Conservation (phyloP, 2,797 vertebrate species). For the Fundulus diaphanus region DNA sequence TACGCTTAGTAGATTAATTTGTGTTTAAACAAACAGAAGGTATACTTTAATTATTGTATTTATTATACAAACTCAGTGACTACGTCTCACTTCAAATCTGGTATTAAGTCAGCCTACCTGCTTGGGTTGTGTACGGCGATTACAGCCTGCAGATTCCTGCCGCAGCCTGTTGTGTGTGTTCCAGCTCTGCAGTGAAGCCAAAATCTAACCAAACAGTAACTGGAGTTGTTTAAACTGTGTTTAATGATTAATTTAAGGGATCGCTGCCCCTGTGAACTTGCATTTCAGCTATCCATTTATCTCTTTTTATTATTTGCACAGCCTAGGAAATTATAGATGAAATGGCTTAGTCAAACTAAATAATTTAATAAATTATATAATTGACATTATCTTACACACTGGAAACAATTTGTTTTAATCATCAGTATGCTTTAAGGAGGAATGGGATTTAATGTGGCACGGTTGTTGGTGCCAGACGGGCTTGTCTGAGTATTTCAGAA, state of each 20-base stretch:
- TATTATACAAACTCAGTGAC: not conserved
- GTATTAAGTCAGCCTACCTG: slow-evolving; percentile 58
- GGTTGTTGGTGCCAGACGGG: too few relatives aligned
- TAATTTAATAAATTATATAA: too few relatives aligned
- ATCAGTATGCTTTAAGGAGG: not conserved
- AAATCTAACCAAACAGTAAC: slow-evolving; percentile 38
- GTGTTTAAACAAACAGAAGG: not conserved
- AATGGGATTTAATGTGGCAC: not conserved
- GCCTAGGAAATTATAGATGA: not conserved
- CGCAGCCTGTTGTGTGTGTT: slow-evolving; percentile 27
- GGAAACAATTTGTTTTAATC: too few relatives aligned
- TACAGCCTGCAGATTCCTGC: slow-evolving; percentile 32
- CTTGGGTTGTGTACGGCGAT: slow-evolving; percentile 18
- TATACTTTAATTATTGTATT: not conserved
- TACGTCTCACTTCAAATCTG: not conserved
- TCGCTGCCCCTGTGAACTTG: slow-evolving; percentile 17
- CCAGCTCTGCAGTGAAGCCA: slow-evolving; percentile 35
- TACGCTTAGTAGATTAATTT: not conserved
- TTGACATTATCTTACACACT: too few relatives aligned
- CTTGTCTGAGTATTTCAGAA: too few relatives aligned
- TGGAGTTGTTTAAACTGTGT: slow-evolving; percentile 61
- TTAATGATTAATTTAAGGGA: slow-evolving; percentile 73
- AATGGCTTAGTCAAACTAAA: not conserved
- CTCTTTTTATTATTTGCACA: not conserved
- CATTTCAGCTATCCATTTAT: slow-evolving; percentile 10